Evolutionary conservation across 2,797 vertebrate species (phyloP).

Genomic region (Allochrocebus solatus): DNA sequence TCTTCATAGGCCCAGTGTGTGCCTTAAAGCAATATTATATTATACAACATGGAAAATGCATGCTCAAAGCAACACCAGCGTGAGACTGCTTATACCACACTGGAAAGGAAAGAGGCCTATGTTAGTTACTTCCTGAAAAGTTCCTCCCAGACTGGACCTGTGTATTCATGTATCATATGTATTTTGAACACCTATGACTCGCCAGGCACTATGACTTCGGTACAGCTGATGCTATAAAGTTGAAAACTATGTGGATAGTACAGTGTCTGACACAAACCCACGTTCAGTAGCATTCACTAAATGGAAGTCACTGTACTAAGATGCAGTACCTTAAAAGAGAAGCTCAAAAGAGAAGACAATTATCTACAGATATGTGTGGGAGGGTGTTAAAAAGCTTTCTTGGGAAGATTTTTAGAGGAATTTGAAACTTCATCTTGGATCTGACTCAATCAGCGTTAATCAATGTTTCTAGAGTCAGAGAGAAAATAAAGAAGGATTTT

Average conservation of each 20-base stretch:
- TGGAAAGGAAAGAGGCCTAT: background rate
- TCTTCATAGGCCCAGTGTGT: background rate
- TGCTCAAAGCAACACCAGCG: background rate
- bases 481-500: background rate
- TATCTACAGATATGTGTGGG: background rate
- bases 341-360: background rate
- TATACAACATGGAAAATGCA: background rate
- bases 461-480: background rate
- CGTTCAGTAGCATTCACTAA: background rate
- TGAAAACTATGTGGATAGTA: background rate
- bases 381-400: background rate
- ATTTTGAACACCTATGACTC: background rate
- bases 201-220: background rate
- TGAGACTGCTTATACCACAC: background rate
- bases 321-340: background rate
- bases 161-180: too few species aligned
- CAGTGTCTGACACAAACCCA: background rate
- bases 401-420: background rate
- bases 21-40: background rate
- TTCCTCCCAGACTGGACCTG: background rate
- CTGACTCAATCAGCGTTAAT: background rate
- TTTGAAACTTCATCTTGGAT: background rate
- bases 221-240: background rate
- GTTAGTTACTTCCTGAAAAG: background rate
- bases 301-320: background rate